These are phyloP conservation scores for Sterrhoptilus dennistouni DNA, from an alignment of 2,113 vertebrate genomes.

Conservation along the genomic window DNA sequence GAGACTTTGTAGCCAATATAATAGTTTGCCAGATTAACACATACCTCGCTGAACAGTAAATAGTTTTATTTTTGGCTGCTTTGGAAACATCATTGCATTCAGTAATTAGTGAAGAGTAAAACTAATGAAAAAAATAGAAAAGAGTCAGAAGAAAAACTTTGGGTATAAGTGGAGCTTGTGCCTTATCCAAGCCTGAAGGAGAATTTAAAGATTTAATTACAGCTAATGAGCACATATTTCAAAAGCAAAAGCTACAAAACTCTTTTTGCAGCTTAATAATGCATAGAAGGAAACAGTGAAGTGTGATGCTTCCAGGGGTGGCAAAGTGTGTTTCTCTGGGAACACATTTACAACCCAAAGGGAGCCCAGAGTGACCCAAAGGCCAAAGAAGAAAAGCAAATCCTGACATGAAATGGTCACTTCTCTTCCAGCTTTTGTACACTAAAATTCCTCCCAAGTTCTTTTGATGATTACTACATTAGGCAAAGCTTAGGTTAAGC, in stretches of 20 bases:
- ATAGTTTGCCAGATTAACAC: constrained; percentile 59
- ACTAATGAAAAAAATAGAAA: not conserved
- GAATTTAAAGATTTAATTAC: constrained; percentile 69
- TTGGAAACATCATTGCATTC: constrained; percentile 21
- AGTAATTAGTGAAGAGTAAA: constrained; percentile 24
- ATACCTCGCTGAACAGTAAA: constrained; percentile 36
- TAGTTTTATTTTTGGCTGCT: constrained; percentile 42
- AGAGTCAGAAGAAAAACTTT: not conserved
- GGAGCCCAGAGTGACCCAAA: not conserved
- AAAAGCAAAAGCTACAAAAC: constrained; percentile 29
- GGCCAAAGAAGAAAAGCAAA: not conserved
- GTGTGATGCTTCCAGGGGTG: not conserved
- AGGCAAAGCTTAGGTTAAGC: not conserved
- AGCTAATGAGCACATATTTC: constrained; percentile 56
- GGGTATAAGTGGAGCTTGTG: not conserved
- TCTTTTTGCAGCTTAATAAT: constrained; percentile 36
- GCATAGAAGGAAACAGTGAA: constrained; percentile 11
- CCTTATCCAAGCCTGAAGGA: constrained; percentile 53
- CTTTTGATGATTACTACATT: not conserved
- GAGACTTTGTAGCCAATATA: constrained; percentile 33
- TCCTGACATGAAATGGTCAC: not conserved
- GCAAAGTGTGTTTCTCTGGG: not conserved
- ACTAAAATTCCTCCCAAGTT: not conserved
- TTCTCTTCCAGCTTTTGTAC: not conserved
- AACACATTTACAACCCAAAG: constrained; percentile 2